These are phyloP conservation scores for Orbicella faveolata DNA, from an alignment of 64 coral and sea anemone genomes.

Conservation along the genomic window DNA sequence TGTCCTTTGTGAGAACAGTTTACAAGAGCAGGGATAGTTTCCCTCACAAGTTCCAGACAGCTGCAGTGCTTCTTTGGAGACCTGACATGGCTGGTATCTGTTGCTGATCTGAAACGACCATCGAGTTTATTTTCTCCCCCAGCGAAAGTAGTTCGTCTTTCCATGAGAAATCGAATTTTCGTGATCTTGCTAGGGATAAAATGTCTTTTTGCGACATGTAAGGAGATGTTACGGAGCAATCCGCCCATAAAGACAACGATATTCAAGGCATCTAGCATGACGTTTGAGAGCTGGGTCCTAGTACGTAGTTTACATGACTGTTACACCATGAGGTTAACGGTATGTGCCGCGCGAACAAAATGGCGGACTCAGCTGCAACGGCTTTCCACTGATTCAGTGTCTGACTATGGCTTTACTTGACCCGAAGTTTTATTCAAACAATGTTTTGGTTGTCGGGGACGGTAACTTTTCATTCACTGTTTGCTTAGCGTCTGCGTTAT, in stretches of 20 bases:
- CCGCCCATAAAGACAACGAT: conserved; percentile 21
- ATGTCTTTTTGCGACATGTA: neutral
- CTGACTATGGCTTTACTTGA: conserved; percentile 66
- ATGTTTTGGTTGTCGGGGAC: conserved; percentile 89
- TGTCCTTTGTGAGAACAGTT: conserved; percentile 87
- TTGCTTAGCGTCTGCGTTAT: conserved; percentile 63
- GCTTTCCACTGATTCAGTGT: neutral
- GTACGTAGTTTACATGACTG: neutral
- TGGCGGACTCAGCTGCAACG: neutral
- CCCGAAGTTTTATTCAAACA: conserved; percentile 41
- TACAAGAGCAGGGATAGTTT: conserved; percentile 72
- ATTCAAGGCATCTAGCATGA: neutral
- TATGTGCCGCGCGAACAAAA: neutral
- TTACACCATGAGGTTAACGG: neutral
- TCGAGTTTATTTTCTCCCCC: conserved; percentile 2
- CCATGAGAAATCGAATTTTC: neutral
- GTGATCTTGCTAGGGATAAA: neutral
- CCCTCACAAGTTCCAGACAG: conserved; percentile 49
- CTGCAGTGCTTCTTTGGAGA: neutral
- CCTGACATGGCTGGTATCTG: neutral
- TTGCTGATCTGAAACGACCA: neutral
- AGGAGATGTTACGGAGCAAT: neutral
- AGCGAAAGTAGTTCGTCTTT: neutral
- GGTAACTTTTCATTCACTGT: conserved; percentile 94
- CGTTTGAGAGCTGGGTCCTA: neutral